Evolutionary conservation across 1,140 invertebrate genomes (phyloP), one percentile per base, ranked within the genome.

Genomic region (Euura lappo): DNA sequence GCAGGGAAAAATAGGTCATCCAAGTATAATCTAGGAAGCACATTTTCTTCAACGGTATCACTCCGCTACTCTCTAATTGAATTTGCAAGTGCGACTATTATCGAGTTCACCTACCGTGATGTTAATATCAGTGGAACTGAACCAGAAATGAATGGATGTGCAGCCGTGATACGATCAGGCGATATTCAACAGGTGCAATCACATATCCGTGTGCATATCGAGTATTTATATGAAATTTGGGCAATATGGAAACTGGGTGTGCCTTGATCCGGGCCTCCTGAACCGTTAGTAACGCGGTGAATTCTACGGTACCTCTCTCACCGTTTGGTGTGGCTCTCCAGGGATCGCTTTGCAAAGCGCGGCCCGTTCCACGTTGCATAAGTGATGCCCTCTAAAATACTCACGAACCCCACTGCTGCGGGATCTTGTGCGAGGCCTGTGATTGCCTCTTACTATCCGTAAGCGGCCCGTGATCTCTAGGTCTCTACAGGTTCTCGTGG

Each of bases 271-370:
- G 51, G 13, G 51, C 51, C 51, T 60, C 13, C 0, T n/a, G 51
- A 60, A 60, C 51, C 51, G 13, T 60, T n/a, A n/a, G 51, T n/a
- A 60, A 8, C 51, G 51, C 10, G 51, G 51, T 4, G 51, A 60
- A n/a, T 60, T 60, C 51, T 60, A 8, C 51, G 80, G 76, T 77
- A 74, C 72, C 74, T 71, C 51, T 60, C 51, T 60, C 51, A 60
- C 51, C 51, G 51, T 60, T 60, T 60, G 51, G 51, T 60, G 51
- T 60, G 51, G 83, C 82, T 84, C 85, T 84, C 85, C 72, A 76
- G 84, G 84, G 84, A 84, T 82, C 84, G 81, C 83, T 86, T 86
- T 85, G 84, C 83, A 84, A 85, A 82, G 79, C 77, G 77, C 77
- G 79, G 78, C 78, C 78, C 82, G 78, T 77, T 79, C 13, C 51